Evolutionary conservation across 2,113 vertebrate species (phyloP).

Genomic region (Loxodonta africana): DNA sequence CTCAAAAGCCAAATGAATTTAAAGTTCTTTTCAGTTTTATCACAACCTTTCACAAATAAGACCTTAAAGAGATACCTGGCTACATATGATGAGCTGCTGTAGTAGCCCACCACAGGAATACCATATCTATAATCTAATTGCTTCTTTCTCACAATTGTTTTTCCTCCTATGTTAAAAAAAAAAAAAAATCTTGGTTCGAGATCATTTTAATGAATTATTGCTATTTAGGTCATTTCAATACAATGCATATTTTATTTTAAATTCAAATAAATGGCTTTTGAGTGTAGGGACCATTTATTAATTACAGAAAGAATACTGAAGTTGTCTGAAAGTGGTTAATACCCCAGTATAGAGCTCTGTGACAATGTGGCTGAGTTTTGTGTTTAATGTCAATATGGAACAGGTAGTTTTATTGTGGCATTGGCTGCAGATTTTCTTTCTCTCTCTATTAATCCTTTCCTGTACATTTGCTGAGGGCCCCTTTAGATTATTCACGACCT

Average conservation of each 20-base stretch:
- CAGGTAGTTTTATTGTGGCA: background rate
- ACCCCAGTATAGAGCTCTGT: background rate
- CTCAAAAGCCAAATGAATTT: conserved; percentile 81
- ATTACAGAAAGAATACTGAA: conserved; percentile 37
- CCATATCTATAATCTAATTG: background rate
- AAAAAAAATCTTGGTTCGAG: background rate
- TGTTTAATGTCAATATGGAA: background rate
- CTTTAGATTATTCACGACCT: background rate
- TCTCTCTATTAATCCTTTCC: conserved; percentile 23
- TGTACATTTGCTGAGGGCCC: background rate
- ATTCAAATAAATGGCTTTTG: background rate
- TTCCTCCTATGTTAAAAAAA: background rate
- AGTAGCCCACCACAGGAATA: background rate
- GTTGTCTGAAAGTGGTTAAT: conserved; percentile 3
- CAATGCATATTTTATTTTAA: conserved; percentile 42
- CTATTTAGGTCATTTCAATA: conserved; percentile 7
- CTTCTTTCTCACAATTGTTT: background rate
- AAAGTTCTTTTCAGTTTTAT: conserved; percentile 73
- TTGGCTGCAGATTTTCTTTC: background rate
- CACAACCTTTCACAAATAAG: conserved; percentile 56
- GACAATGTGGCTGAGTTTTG: background rate
- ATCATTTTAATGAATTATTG: conserved; percentile 11
- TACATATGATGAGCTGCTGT: background rate
- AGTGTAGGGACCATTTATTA: background rate
- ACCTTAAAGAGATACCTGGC: conserved; percentile 40